Evolutionary conservation across 2,888 invertebrate species (phyloP).

Genomic region (Teleiodes luculella): DNA sequence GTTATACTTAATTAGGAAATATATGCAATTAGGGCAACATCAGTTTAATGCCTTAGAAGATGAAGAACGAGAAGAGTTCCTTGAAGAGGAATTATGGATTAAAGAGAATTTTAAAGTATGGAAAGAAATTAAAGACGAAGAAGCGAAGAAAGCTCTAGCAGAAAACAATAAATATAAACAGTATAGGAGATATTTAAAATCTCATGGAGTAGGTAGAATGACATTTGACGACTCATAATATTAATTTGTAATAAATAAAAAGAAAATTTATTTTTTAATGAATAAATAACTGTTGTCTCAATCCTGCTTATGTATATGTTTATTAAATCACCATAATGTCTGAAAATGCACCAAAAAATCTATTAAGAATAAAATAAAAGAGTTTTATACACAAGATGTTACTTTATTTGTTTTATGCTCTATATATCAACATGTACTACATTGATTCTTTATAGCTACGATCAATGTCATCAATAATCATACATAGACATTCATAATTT

Average conservation of each 20-base stretch:
- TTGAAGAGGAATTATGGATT: slow-evolving; percentile 89
- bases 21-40: slow-evolving; percentile 84
- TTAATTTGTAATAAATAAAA: not conserved
- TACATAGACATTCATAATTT: slow-evolving; percentile 45
- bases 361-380: slow-evolving; percentile 46
- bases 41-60: slow-evolving; percentile 88
- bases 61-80: slow-evolving; percentile 83
- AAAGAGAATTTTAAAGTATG: slow-evolving; percentile 87
- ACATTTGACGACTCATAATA: slow-evolving; percentile 90
- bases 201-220: slow-evolving; percentile 92
- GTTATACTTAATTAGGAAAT: slow-evolving; percentile 88
- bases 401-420: slow-evolving; percentile 63
- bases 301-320: not conserved
- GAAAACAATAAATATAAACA: slow-evolving; percentile 93
- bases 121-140: slow-evolving; percentile 90
- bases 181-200: slow-evolving; percentile 93
- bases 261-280: not conserved
- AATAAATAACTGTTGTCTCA: not conserved
- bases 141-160: slow-evolving; percentile 89
- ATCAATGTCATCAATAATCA: slow-evolving; percentile 33
- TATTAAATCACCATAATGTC: not conserved
- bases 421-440: slow-evolving; percentile 70
- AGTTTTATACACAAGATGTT: slow-evolving; percentile 64
- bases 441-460: slow-evolving; percentile 42
- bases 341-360: slow-evolving; percentile 25